Evolutionary conservation across 2,797 vertebrate genomes (phyloP), one percentile per base, ranked within the genome.

Genomic region (Myotis myotis): DNA sequence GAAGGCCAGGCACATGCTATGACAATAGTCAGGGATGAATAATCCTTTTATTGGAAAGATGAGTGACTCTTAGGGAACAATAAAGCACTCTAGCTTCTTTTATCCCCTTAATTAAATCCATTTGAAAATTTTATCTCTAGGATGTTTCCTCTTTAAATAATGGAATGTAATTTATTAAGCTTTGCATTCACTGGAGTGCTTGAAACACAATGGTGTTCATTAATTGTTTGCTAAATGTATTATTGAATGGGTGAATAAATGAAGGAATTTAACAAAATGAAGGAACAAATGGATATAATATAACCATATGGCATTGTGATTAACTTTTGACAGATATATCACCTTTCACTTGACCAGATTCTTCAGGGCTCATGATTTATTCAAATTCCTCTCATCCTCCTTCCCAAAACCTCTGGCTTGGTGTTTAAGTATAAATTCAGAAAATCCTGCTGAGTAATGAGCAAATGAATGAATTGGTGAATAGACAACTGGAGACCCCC

Each of bases 1-100:
- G 23, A 10, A 62, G 8, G 33, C 30, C 28, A 3, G 3, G 9
- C 0, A 10, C 1, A 0, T 0, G 3, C 2, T 8, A 51, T 2
- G 6, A 15, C 44, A 70, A 25, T 10, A 30, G 13, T 11, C 15
- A 44, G n/a, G 23, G 12, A 64, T 87, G n/a, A 23, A 49, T 25
- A 28, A 64, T 20, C 44, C 6, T 74, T 88, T 64, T 68, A 88
- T 47, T 76, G 25, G 23, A 87, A 81, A 95, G 33, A 47, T 5
- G 33, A 90, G 22, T 72, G 38, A 71, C 5, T 55, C 60, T 47
- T 62, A 60, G 47, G 20, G 55, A 62, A 89, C 23, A 93, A 53
- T 89, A 72, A 55, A 53, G 41, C 7, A 76, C n/a, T 49, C 30
- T 68, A 30, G 5, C 4, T 78, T 12, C 0, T 84, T 72, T 71